Conservation (phyloP, 2,797 vertebrate genomes). For the Argentina silus region DNA sequence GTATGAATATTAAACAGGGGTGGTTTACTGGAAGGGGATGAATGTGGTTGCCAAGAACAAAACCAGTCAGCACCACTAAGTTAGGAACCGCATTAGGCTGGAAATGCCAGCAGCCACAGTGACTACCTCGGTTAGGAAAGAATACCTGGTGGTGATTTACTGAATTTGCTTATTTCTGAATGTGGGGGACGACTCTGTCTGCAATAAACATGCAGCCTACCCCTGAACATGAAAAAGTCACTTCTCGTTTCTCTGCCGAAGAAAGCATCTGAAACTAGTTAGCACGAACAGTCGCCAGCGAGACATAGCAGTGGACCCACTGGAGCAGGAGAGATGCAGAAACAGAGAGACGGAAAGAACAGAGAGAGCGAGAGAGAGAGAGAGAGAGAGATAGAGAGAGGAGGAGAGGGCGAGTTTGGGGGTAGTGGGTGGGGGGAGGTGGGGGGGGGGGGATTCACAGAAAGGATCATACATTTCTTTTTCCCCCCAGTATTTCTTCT, state of each 20-base stretch:
- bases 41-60: no score
- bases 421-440: constrained; percentile 25
- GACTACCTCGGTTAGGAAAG: neutral
- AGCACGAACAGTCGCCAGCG: constrained; percentile 15
- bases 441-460: constrained; percentile 53
- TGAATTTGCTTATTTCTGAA: constrained; percentile 19
- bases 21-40: no score
- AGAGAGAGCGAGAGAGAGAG: constrained; percentile 16
- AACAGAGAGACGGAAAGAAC: neutral
- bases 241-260: constrained; percentile 29
- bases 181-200: constrained; percentile 22
- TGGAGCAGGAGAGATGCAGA: constrained; percentile 19
- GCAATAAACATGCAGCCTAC: constrained; percentile 12
- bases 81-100: neutral
- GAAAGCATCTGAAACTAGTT: constrained; percentile 64
- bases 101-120: neutral
- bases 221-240: constrained; percentile 39
- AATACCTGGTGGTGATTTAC: neutral
- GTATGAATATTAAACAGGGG: no score
- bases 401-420: constrained; percentile 32
- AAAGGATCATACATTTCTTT: constrained; percentile 68
- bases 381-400: neutral
- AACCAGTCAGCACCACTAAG: neutral
- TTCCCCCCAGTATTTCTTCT: constrained; percentile 67
- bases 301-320: constrained; percentile 45